Conservation (phyloP, 2,113 vertebrate species). For the Chauna torquata region DNA sequence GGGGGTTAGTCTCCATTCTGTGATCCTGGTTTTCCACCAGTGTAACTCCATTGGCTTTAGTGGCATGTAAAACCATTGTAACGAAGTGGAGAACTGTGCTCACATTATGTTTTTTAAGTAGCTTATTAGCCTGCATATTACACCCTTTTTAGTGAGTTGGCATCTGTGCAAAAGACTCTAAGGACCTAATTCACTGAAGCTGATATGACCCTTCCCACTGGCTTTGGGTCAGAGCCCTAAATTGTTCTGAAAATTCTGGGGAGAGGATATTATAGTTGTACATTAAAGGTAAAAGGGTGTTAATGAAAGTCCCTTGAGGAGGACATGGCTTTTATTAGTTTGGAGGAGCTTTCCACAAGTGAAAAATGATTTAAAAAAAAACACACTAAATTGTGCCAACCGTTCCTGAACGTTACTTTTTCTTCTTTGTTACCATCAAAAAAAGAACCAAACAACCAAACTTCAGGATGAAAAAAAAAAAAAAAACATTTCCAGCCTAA, state of each 20-base stretch:
- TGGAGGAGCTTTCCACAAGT: not conserved
- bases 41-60: not conserved
- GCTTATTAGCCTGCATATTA: conserved; percentile 43
- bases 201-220: conserved; percentile 27
- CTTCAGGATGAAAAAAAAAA: not conserved
- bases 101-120: conserved; percentile 30
- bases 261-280: not conserved
- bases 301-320: conserved; percentile 13
- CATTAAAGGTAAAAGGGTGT: conserved; percentile 18
- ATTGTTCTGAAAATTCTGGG: not conserved
- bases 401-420: not conserved
- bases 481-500: not conserved
- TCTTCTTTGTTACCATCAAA: not conserved
- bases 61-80: not conserved
- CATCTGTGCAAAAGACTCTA: conserved; percentile 25
- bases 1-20: not conserved
- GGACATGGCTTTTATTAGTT: conserved; percentile 3
- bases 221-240: conserved; percentile 11
- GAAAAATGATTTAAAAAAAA: not conserved
- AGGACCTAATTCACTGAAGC: not conserved
- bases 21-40: not conserved
- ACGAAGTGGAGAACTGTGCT: conserved; percentile 24
- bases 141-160: conserved; percentile 42
- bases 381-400: not conserved
- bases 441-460: not conserved